These are phyloP conservation scores for Drosophila subobscura DNA, from an alignment of 1,140 invertebrate species.

Conservation along the genomic window DNA sequence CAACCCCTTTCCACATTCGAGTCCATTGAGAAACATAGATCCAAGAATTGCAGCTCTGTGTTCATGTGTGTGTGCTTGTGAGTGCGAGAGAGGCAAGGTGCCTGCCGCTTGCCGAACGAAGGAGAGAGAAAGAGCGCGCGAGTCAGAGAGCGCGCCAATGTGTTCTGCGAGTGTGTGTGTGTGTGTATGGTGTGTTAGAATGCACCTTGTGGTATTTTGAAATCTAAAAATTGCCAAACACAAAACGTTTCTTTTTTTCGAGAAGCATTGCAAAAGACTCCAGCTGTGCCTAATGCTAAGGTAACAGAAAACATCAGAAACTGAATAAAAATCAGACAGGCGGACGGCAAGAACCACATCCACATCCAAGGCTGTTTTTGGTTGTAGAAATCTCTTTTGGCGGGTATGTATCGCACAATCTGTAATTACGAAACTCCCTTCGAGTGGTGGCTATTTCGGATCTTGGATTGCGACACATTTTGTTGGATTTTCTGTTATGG, in stretches of 20 bases:
- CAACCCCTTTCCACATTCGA: conserved; percentile 39
- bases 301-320: conserved; percentile 50
- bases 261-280: conserved; percentile 75
- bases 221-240: conserved; percentile 80
- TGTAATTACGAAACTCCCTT: conserved; percentile 56
- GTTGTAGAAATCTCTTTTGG: conserved; percentile 22
- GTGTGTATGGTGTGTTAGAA: conserved; percentile 67
- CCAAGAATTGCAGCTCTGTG: conserved; percentile 65
- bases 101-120: too few species aligned
- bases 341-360: conserved; percentile 22
- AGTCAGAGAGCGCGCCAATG: conserved; percentile 7
- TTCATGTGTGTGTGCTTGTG: conserved; percentile 39
- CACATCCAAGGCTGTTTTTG: conserved; percentile 50
- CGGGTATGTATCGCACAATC: conserved; percentile 28
- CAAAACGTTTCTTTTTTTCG: conserved; percentile 65
- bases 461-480: conserved; percentile 53
- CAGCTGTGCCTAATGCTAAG: conserved; percentile 78
- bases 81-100: conserved; percentile 25
- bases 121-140: conserved; percentile 11
- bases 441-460: conserved; percentile 66
- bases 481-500: conserved; percentile 53
- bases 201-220: conserved; percentile 82
- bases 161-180: conserved; percentile 11
- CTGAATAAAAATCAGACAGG: conserved; percentile 28
- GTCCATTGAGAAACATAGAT: conserved; percentile 69